Conservation (phyloP, 2,888 invertebrate species). For the Biston betularia region DNA sequence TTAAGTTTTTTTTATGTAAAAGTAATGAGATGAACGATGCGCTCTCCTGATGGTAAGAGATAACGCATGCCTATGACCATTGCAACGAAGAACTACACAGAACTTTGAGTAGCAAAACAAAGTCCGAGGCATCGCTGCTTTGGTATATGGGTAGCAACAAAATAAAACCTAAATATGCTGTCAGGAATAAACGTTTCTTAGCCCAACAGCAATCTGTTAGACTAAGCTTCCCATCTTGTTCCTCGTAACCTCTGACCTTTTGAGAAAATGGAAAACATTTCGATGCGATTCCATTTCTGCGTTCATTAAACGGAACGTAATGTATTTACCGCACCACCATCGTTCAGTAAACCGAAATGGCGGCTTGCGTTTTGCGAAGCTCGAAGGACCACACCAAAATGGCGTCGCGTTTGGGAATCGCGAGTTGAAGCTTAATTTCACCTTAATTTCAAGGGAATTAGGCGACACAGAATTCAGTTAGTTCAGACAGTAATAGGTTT, state of each 20-base stretch:
- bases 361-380: conserved; percentile 20
- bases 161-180: conserved; percentile 14
- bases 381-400: conserved; percentile 47
- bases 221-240: conserved; percentile 12
- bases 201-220: conserved; percentile 17
- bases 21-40: too few species aligned
- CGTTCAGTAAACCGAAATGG: conserved; percentile 24
- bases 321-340: conserved; percentile 36
- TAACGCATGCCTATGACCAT: too few species aligned
- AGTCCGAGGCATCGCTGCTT: too few species aligned
- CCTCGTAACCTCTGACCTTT: conserved; percentile 24
- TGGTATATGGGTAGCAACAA: neutral
- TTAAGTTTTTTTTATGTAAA: too few species aligned
- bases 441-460: conserved; percentile 50
- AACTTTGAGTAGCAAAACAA: too few species aligned
- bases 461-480: conserved; percentile 44
- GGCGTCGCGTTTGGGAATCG: conserved; percentile 41
- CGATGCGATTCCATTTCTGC: conserved; percentile 29
- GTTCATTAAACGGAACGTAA: conserved; percentile 32
- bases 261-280: conserved; percentile 26
- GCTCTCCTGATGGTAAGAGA: too few species aligned
- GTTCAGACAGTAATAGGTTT: conserved; percentile 43
- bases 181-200: conserved; percentile 13
- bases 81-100: too few species aligned
- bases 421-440: conserved; percentile 54